Evolutionary conservation across 2,113 vertebrate species (phyloP).

Genomic region (Passer domesticus): DNA sequence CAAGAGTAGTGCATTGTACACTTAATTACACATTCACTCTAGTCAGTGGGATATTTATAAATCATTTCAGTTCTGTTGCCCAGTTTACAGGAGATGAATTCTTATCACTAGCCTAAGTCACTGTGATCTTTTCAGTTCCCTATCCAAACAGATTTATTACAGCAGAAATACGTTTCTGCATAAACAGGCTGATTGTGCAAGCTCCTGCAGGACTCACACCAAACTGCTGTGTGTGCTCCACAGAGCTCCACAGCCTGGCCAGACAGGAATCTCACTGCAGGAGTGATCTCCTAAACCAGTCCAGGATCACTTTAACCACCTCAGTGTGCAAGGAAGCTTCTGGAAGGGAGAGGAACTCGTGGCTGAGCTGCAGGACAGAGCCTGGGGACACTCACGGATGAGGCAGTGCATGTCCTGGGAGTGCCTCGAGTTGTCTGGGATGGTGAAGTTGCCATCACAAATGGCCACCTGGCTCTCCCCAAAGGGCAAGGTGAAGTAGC

Average conservation of each 20-base stretch:
- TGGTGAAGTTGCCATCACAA: constrained; percentile 97
- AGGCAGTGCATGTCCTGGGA: constrained; percentile 97
- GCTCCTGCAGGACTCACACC: not conserved
- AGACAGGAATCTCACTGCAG: not conserved
- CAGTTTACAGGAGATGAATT: constrained; percentile 31
- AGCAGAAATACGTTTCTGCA: constrained; percentile 18
- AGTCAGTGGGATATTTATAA: constrained; percentile 44
- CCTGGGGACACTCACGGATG: constrained; percentile 84
- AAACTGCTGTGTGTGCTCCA: not conserved
- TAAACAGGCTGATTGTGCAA: constrained; percentile 28
- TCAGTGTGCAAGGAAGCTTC: not conserved
- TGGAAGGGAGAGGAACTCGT: not conserved
- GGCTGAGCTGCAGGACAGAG: not conserved
- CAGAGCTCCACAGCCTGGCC: not conserved
- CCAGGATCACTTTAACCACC: not conserved
- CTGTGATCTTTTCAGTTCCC: constrained; percentile 37
- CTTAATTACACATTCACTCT: constrained; percentile 23
- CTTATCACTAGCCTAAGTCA: not conserved
- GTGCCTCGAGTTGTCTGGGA: constrained; percentile 95
- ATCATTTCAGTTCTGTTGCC: constrained; percentile 25
- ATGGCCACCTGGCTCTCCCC: constrained; percentile 98
- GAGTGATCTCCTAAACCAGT: not conserved
- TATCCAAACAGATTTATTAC: constrained; percentile 46
- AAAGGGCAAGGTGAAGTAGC: constrained; percentile 97
- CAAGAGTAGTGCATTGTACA: constrained; percentile 8